Evolutionary conservation across 2,113 vertebrate species (phyloP), one percentile per base, ranked within the genome.

Genomic region (Sardina pilchardus): DNA sequence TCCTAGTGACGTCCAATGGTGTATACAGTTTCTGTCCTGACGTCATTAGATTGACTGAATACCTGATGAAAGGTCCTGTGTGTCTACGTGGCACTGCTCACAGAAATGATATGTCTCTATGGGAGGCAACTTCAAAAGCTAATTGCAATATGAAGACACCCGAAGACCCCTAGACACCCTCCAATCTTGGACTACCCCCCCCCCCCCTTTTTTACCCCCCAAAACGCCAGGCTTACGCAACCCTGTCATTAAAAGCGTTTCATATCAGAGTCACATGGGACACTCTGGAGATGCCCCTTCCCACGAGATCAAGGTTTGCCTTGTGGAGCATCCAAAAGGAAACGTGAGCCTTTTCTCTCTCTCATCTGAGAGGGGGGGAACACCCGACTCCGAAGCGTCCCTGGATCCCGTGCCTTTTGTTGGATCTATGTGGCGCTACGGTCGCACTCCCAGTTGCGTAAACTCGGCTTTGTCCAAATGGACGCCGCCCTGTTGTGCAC

Each of bases 311-410:
- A 30, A 30, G 63, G 63, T 30, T 67, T 67, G 63, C 63, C 63
- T 30, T 67, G 63, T 30, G n/a, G 9, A 26, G 63, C n/a, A n/a
- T 30, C 63, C 63, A 67, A 67, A 67, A 67, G 63, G 63, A 30
- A 67, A 67, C 59, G 95, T 96, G 92, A 95, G 95, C 39, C 47
- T 67, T 67, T 56, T 82, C 1, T 78, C 39, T 53, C 47, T 53
- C 82, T 36, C 14, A 84, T 2, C 39, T n/a, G n/a, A n/a, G n/a
- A n/a, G n/a, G 39, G 39, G 39, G 39, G 39, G 39, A 1, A 39
- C 39, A 1, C 14, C 63, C n/a, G 53, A 67, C n/a, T 67, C 63
- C 3, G n/a, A 12, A 67, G 26, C 21, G 21, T n/a, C 12, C n/a
- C 26, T 26, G 63, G 8, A n/a, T 26, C 63, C 63, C 63, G 63